Conservation (phyloP, 2,113 vertebrate species). For the Platichthys flesus region DNA sequence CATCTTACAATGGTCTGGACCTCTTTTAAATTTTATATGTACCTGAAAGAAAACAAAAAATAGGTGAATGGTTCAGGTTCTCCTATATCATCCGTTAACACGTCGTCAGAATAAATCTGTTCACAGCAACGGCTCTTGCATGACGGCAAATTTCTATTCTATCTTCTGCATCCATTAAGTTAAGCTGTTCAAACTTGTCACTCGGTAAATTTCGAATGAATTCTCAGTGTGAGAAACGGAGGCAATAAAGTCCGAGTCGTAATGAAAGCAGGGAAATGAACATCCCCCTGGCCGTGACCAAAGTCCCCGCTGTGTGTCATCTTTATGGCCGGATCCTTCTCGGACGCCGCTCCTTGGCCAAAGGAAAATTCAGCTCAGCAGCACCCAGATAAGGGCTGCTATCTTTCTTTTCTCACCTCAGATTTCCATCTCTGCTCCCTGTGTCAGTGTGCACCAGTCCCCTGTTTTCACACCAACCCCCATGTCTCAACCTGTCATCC, state of each 20-base stretch:
- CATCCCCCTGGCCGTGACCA: constrained; percentile 50
- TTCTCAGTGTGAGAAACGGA: constrained; percentile 64
- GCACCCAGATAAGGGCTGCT: constrained; percentile 14
- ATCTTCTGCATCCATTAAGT: constrained; percentile 65
- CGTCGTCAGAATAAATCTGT: not conserved
- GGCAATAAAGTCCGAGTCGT: constrained; percentile 65
- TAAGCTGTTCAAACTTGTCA: constrained; percentile 67
- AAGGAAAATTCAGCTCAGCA: constrained; percentile 22
- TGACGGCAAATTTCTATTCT: constrained; percentile 31
- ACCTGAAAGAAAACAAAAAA: too few relatives aligned
- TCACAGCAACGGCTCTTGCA: not conserved
- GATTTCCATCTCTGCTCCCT: constrained; percentile 24
- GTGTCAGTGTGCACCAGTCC: not conserved
- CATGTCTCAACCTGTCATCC: constrained; percentile 23
- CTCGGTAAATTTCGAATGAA: constrained; percentile 69
- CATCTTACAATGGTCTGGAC: too few relatives aligned
- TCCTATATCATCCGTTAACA: not conserved
- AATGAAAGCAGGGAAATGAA: constrained; percentile 61
- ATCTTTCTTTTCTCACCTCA: constrained; percentile 44
- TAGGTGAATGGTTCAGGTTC: not conserved
- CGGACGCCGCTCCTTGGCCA: constrained; percentile 3
- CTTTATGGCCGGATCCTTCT: constrained; percentile 73
- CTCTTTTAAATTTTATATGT: too few relatives aligned
- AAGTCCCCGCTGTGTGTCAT: constrained; percentile 69
- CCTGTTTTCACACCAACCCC: constrained; percentile 23